phyloP scores from a whole-genome alignment of 2,888 invertebrate species.

The Philonicus albiceps region DNA sequence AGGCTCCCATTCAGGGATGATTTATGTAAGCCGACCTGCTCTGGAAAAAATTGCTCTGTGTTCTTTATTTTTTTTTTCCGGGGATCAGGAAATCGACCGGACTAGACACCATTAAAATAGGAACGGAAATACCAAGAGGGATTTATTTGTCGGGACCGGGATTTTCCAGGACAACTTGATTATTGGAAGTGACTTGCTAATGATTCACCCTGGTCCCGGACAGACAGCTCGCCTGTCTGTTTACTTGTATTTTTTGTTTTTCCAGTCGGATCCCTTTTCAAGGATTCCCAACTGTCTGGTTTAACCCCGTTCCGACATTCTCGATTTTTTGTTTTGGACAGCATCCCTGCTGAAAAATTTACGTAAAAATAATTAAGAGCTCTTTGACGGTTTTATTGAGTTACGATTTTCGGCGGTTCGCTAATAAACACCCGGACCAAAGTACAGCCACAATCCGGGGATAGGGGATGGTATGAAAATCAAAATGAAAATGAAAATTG shows the following conservation, averaged over 20 bases:
- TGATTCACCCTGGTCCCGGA: constrained; percentile 36
- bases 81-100: constrained; percentile 23
- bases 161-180: constrained; percentile 16
- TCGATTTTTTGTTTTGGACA: not conserved
- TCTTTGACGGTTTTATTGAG: not conserved
- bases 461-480: not conserved
- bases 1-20: constrained; percentile 23
- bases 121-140: not conserved
- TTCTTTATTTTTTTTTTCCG: not conserved
- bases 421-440: not conserved
- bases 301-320: not conserved
- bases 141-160: not conserved
- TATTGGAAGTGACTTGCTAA: constrained; percentile 42
- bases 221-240: not conserved
- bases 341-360: not conserved
- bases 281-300: not conserved
- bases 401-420: not conserved
- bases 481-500: not conserved
- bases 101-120: constrained; percentile 20
- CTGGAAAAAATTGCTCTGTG: not conserved
- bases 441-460: not conserved
- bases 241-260: not conserved
- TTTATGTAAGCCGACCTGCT: constrained; percentile 18
- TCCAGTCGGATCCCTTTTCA: not conserved
- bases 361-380: not conserved